Percentiles rank a stretch among this genome's conserved stretches.
These are phyloP conservation scores for Gonioctena quinquepunctata DNA, from an alignment of 1,140 invertebrate species.

Conservation along the genomic window DNA sequence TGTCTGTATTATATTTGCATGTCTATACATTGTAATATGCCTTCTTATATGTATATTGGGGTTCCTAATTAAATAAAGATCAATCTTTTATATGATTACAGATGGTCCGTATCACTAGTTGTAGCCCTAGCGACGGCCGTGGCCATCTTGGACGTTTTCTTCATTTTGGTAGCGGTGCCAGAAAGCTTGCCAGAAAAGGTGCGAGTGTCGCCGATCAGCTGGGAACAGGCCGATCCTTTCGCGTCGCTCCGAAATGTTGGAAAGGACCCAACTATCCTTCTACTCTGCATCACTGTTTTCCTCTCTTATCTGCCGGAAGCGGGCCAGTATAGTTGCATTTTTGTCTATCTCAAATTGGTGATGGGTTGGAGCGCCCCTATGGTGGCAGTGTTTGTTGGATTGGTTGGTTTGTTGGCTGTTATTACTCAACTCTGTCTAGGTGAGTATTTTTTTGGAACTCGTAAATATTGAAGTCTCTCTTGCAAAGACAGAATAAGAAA, in stretches of 20 bases:
- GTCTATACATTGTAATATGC: too few species aligned
- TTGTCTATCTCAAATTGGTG: slow-evolving; percentile 97
- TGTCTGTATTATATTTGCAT: too few species aligned
- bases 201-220: slow-evolving; percentile 81
- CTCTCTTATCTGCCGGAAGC: slow-evolving; percentile 98
- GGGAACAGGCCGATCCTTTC: slow-evolving; percentile 98
- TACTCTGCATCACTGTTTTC: slow-evolving; percentile 96
- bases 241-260: slow-evolving; percentile 90
- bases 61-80: too few species aligned
- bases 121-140: slow-evolving; percentile 96
- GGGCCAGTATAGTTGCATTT: slow-evolving; percentile 99
- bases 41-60: too few species aligned
- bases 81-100: slow-evolving; percentile 14
- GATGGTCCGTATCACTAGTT: slow-evolving; percentile 83
- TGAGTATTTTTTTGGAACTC: slow-evolving; percentile 62
- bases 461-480: too few species aligned
- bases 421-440: slow-evolving; percentile 91
- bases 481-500: too few species aligned
- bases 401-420: slow-evolving; percentile 95
- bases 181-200: slow-evolving; percentile 95
- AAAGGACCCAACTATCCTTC: slow-evolving; percentile 93
- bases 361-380: slow-evolving; percentile 94
- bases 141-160: slow-evolving; percentile 95
- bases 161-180: slow-evolving; percentile 96
- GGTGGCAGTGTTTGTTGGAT: slow-evolving; percentile 97